Base-by-base conservation (phyloP, 2,113 vertebrate genomes). In the Mirza zaza region DNA sequence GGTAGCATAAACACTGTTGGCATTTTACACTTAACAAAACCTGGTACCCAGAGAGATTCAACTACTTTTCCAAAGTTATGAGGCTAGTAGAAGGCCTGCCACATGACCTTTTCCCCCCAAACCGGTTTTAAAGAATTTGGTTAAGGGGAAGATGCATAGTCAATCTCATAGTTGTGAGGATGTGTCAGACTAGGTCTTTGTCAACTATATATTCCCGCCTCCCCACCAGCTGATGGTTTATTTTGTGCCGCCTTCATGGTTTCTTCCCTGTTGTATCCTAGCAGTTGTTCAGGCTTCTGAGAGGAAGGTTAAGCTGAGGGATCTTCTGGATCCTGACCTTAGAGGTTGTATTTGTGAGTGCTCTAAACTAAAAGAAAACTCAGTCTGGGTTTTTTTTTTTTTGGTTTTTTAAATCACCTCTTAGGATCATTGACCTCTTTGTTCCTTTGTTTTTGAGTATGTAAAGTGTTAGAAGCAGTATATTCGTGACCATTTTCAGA, bases 301-400 rank as follows among this genome's bases (percentile, higher is more conserved):
- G 92, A 68, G 45, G 70, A 92, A 65, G 39, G 50, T 2, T 71
- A 15, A 52, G 11, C 11, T 45, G 45, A 90, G n/a, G 32, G 45
- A 48, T 85, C n/a, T 55, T 45, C 15, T 17, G 8, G 45, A 67
- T 94, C 11, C 34, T 71, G 13, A 52, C 5, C 27, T 61, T 34
- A 90, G 52, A 80, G 75, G 52, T 65, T 82, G 17, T 0, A 6
- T 87, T 27, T 73, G 50, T 87, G 2, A 90, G 34, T 92, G n/a
- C n/a, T 96, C 13, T 50, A 92, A 81, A 93, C 55, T 61, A 68
- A 89, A 88, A 75, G 57, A 52, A 63, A 94, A 55, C 20, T 59
- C 25, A 63, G 0, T 68, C 15, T n/a, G 36, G 45, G 45, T 17
- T 70, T 55, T 80, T 52, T 84, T 70, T 92, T 90, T 81, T 48